A percentile compares a stretch with the other conserved stretches of the same genome.
Evolutionary conservation across 2,113 vertebrate species (phyloP).

Genomic region (Zosterops borbonicus): DNA sequence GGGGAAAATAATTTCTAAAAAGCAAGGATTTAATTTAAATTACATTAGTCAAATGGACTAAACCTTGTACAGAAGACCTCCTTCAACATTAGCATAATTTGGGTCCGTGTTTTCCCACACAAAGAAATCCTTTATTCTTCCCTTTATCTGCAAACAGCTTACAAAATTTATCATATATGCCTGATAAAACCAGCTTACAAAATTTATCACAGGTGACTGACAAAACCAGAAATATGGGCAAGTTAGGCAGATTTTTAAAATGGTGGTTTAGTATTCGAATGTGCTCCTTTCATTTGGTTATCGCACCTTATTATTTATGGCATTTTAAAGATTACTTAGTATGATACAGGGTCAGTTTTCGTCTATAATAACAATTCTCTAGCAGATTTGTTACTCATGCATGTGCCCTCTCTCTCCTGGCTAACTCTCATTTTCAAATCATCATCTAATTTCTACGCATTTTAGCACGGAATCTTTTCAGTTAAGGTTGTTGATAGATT

Average conservation of each 20-base stretch:
- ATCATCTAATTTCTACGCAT: background rate
- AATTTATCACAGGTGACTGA: background rate
- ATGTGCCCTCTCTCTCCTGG: background rate
- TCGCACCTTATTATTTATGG: background rate
- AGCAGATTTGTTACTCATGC: background rate
- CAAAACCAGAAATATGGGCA: background rate
- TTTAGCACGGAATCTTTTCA: background rate
- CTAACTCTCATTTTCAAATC: background rate
- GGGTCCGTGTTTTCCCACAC: background rate
- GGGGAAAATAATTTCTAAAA: background rate
- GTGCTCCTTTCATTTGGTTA: background rate
- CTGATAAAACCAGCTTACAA: background rate
- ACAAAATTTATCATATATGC: background rate
- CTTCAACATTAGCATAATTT: background rate
- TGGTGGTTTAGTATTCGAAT: background rate
- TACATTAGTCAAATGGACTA: background rate
- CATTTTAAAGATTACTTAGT: background rate
- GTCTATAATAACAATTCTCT: background rate
- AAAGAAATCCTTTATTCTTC: background rate
- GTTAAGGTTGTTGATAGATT: background rate
- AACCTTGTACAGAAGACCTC: background rate
- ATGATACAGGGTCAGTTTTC: background rate
- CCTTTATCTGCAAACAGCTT: background rate
- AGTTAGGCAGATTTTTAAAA: background rate
- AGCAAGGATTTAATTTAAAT: background rate